phyloP scores from a whole-genome alignment of 2,888 invertebrate genomes.

The Idaea biselata region DNA sequence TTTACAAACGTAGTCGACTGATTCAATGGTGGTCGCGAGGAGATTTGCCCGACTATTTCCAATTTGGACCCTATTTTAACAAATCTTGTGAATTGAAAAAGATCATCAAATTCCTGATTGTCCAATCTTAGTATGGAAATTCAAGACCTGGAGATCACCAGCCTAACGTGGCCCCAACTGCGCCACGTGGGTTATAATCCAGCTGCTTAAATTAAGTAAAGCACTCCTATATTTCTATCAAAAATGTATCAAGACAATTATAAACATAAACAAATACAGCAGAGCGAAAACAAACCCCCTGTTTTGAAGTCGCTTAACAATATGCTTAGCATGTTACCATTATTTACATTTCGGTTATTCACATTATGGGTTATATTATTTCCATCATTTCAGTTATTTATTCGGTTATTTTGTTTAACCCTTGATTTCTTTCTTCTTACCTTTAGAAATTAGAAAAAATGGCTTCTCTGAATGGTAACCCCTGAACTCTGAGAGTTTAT shows the following conservation, averaged over 20 bases:
- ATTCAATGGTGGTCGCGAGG: too few species aligned
- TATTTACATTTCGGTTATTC: slow-evolving; percentile 37
- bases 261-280: background rate
- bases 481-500: background rate
- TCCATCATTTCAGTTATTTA: background rate
- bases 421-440: background rate
- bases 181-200: too few species aligned
- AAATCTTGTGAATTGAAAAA: too few species aligned
- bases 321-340: slow-evolving; percentile 60
- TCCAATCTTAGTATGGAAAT: too few species aligned
- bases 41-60: too few species aligned
- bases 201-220: too few species aligned
- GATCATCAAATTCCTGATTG: too few species aligned
- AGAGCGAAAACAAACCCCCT: background rate
- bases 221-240: too few species aligned
- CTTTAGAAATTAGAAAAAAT: background rate
- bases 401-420: background rate
- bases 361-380: slow-evolving; percentile 27
- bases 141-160: too few species aligned
- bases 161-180: too few species aligned
- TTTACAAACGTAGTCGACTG: too few species aligned
- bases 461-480: background rate
- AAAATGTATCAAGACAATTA: background rate
- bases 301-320: slow-evolving; percentile 26
- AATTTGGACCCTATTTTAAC: too few species aligned